phyloP scores from a whole-genome alignment of 2,888 invertebrate genomes.

The Dryomyza anilis region DNA sequence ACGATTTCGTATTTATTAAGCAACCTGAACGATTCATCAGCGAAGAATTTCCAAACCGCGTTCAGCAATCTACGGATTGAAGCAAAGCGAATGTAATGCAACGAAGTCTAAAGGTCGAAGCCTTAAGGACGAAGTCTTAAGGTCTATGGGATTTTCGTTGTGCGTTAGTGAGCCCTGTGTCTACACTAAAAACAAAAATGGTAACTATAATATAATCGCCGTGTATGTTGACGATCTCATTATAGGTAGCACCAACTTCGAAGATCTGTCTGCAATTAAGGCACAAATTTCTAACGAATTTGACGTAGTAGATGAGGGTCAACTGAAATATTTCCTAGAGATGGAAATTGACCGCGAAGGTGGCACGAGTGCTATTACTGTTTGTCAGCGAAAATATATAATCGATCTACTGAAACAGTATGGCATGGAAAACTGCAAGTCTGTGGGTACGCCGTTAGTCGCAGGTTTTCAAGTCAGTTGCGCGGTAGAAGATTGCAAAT shows the following conservation, averaged over 20 bases:
- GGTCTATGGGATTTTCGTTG: slow-evolving; percentile 26
- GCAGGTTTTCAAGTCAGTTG: slow-evolving; percentile 33
- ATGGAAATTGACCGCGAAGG: slow-evolving; percentile 33
- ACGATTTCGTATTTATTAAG: slow-evolving; percentile 33
- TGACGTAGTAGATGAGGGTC: slow-evolving; percentile 29
- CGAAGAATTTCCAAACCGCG: slow-evolving; percentile 22
- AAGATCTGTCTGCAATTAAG: slow-evolving; percentile 30
- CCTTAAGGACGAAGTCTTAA: slow-evolving; percentile 28
- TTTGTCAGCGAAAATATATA: slow-evolving; percentile 34
- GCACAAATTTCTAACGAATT: slow-evolving; percentile 25
- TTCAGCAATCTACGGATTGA: slow-evolving; percentile 32
- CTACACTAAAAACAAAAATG: slow-evolving; percentile 23
- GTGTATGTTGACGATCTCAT: slow-evolving; percentile 35
- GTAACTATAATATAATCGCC: slow-evolving; percentile 27
- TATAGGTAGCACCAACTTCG: slow-evolving; percentile 32
- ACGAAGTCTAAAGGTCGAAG: no score
- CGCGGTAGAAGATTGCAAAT: slow-evolving; percentile 16
- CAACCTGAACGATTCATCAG: slow-evolving; percentile 31
- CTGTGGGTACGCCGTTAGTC: slow-evolving; percentile 35
- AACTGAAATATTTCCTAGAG: slow-evolving; percentile 23
- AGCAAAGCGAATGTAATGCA: slow-evolving; percentile 36
- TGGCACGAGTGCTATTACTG: slow-evolving; percentile 29
- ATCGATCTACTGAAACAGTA: slow-evolving; percentile 32
- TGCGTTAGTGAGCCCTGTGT: slow-evolving; percentile 33
- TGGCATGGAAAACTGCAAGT: slow-evolving; percentile 34